These are phyloP conservation scores for Steatocranus sp. DNA, from an alignment of 2,797 vertebrate species.

Conservation along the genomic window DNA sequence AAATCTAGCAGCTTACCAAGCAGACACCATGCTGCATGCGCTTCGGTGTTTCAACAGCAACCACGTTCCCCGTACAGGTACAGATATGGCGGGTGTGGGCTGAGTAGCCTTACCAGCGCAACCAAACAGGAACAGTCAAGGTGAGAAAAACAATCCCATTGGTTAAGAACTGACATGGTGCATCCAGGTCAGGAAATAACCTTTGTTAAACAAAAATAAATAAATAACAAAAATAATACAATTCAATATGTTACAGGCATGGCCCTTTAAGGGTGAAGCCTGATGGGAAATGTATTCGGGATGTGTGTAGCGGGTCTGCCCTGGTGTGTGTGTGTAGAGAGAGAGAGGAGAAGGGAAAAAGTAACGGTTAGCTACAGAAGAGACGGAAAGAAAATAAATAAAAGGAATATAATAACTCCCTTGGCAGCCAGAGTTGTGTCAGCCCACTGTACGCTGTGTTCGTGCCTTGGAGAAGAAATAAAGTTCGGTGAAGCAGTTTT, in stretches of 20 bases:
- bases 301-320: not conserved
- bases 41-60: not conserved
- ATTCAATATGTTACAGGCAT: not conserved
- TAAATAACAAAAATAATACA: not conserved
- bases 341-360: too few relatives aligned
- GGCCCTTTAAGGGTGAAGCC: not conserved
- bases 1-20: not conserved
- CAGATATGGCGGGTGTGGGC: not conserved
- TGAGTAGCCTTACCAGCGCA: not conserved
- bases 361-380: too few relatives aligned
- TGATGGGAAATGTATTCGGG: not conserved
- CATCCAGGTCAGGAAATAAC: not conserved
- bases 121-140: not conserved
- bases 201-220: not conserved
- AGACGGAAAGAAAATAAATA: not conserved
- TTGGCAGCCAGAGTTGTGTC: not conserved
- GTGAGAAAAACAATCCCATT: not conserved
- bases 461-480: not conserved
- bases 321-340: not conserved
- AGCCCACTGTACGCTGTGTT: not conserved
- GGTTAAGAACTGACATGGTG: not conserved
- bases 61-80: not conserved
- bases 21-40: not conserved
- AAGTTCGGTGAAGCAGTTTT: not conserved
- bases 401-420: not conserved